These are phyloP conservation scores for Monochamus saltuarius DNA, from an alignment of 1,140 invertebrate genomes.

Conservation along the genomic window DNA sequence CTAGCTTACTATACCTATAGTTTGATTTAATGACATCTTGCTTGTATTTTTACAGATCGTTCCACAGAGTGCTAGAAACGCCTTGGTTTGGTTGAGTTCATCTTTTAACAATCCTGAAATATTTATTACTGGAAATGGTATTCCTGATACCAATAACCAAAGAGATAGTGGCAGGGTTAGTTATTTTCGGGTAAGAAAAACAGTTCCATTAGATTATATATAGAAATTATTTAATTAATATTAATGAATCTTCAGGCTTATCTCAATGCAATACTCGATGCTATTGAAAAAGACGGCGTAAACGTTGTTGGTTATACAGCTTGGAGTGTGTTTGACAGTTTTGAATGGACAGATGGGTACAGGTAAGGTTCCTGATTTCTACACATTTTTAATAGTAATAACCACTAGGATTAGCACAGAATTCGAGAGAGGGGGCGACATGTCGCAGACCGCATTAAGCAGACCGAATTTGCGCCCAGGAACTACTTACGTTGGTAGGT, in stretches of 20 bases:
- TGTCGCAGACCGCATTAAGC: too few relatives aligned
- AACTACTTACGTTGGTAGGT: too few relatives aligned
- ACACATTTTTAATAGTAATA: neutral
- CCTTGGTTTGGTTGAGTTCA: conserved; percentile 35
- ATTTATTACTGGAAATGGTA: conserved; percentile 34
- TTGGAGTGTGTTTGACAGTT: conserved; percentile 19
- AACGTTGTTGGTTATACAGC: conserved; percentile 16
- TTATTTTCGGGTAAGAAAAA: conserved; percentile 47
- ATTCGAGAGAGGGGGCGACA: too few relatives aligned
- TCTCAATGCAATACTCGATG: conserved; percentile 18
- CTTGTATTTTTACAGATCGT: conserved; percentile 20
- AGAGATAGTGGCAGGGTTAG: conserved; percentile 56
- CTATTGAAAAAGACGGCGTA: conserved; percentile 15
- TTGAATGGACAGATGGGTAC: conserved; percentile 20
- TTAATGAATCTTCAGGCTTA: conserved; percentile 3
- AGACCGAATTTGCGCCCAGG: too few relatives aligned
- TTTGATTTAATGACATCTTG: neutral
- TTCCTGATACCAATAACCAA: conserved; percentile 41
- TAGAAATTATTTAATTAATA: neutral
- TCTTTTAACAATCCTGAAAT: conserved; percentile 28
- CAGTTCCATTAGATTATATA: neutral
- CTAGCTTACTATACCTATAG: too few relatives aligned
- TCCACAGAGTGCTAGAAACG: conserved; percentile 35
- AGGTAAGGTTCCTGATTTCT: conserved; percentile 5
- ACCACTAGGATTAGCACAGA: too few relatives aligned